Conservation (phyloP, 2,113 vertebrate species). For the Aleadryas rufinucha region DNA sequence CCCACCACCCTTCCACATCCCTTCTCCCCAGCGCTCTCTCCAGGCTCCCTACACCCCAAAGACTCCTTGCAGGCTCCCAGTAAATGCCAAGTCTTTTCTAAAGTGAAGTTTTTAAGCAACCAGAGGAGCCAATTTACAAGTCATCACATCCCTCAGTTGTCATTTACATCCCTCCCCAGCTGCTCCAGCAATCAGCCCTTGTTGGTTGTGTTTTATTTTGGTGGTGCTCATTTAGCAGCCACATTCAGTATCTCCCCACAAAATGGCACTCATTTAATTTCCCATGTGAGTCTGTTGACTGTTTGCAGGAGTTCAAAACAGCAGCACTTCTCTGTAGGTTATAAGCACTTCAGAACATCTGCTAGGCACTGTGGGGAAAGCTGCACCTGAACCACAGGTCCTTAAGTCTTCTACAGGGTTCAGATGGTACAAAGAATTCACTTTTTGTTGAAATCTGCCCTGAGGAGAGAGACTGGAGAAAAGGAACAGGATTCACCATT, state of each 20-base stretch:
- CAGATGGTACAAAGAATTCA: not conserved
- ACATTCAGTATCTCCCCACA: not conserved
- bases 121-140: not conserved
- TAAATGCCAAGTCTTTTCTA: not conserved
- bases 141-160: not conserved
- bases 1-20: not conserved
- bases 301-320: slow-evolving; percentile 43
- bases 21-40: not conserved
- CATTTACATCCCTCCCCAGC: not conserved
- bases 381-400: not conserved
- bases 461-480: not conserved
- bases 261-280: slow-evolving; percentile 49
- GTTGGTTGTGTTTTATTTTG: slow-evolving; percentile 22
- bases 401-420: not conserved
- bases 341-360: slow-evolving; percentile 30
- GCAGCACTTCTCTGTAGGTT: not conserved
- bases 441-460: not conserved
- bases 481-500: not conserved
- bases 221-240: slow-evolving; percentile 13
- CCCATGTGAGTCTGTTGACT: slow-evolving; percentile 28
- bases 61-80: not conserved
- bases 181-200: not conserved
- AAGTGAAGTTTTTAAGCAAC: not conserved
- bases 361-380: slow-evolving; percentile 4
- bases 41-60: not conserved